A percentile compares a stretch with the other conserved stretches of the same genome.
These are phyloP conservation scores for Cyclophora punctaria DNA, from an alignment of 2,888 invertebrate genomes.

Conservation along the genomic window DNA sequence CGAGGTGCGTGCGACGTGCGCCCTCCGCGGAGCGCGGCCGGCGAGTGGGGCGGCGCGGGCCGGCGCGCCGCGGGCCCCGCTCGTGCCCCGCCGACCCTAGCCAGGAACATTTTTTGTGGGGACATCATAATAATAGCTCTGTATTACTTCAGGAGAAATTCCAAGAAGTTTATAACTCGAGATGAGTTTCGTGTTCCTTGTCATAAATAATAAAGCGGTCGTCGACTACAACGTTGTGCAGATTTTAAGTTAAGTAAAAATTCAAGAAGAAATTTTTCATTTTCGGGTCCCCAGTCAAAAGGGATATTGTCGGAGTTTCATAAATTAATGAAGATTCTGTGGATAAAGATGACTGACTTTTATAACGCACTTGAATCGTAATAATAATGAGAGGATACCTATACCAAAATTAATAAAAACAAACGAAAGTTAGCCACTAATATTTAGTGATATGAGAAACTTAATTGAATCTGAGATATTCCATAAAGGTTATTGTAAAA, in stretches of 20 bases:
- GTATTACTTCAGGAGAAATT: slow-evolving; percentile 75
- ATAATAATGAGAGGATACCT: no score
- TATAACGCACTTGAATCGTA: neutral
- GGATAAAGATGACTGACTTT: slow-evolving; percentile 35
- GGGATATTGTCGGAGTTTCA: slow-evolving; percentile 52
- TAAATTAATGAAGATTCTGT: slow-evolving; percentile 54
- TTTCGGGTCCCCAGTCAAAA: slow-evolving; percentile 46
- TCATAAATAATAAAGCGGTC: slow-evolving; percentile 76
- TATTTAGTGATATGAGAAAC: no score
- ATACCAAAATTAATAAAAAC: no score
- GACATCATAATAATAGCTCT: slow-evolving; percentile 75
- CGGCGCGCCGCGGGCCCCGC: slow-evolving; percentile 32
- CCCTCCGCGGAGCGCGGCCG: neutral
- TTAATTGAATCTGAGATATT: no score
- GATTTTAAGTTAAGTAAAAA: slow-evolving; percentile 72
- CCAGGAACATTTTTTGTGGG: slow-evolving; percentile 71
- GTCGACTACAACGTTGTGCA: slow-evolving; percentile 71
- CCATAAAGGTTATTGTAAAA: neutral
- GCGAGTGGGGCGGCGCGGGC: slow-evolving; percentile 22
- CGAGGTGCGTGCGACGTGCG: slow-evolving; percentile 1
- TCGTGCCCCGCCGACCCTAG: slow-evolving; percentile 43
- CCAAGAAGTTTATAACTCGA: slow-evolving; percentile 76
- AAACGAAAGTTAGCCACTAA: no score
- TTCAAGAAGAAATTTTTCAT: slow-evolving; percentile 65
- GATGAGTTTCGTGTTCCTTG: slow-evolving; percentile 76